A percentile compares a stretch with the other conserved stretches of the same genome.
Conservation (phyloP, 2,113 vertebrate genomes). For the Microtus ochrogaster region DNA sequence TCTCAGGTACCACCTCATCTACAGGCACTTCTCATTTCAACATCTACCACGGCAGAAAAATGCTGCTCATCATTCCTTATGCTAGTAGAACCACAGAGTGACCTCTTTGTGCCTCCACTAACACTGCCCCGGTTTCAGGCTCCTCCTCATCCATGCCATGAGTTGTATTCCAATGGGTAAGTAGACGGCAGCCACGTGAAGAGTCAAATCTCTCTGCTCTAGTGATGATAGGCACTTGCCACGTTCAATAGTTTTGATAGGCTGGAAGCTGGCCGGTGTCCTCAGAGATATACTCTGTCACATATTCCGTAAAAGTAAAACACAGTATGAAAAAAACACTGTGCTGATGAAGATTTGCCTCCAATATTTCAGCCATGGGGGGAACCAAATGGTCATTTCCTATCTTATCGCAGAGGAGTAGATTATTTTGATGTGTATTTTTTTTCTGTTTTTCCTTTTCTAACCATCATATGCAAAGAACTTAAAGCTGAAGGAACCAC, state of each 20-base stretch:
- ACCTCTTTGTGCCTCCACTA: background rate
- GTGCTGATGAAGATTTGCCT: background rate
- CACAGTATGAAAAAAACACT: background rate
- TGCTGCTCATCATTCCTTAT: background rate
- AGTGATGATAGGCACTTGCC: background rate
- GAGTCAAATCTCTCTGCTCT: background rate
- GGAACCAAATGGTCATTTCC: background rate
- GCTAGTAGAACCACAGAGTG: background rate
- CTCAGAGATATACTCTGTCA: background rate
- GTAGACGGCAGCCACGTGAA: background rate
- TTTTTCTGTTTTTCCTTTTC: background rate
- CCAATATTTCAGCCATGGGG: background rate
- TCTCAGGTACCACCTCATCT: background rate
- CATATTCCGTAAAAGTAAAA: background rate
- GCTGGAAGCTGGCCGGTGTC: background rate
- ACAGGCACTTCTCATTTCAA: fast-evolving
- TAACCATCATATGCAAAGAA: background rate
- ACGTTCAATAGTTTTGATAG: background rate
- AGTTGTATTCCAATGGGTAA: background rate
- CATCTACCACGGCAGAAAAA: fast-evolving
- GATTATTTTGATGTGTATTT: background rate
- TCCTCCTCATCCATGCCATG: background rate
- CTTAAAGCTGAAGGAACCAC: background rate
- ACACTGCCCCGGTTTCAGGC: background rate
- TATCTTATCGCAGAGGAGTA: background rate